Conservation (phyloP, 2,113 vertebrate genomes). For the Perca schrenkii region DNA sequence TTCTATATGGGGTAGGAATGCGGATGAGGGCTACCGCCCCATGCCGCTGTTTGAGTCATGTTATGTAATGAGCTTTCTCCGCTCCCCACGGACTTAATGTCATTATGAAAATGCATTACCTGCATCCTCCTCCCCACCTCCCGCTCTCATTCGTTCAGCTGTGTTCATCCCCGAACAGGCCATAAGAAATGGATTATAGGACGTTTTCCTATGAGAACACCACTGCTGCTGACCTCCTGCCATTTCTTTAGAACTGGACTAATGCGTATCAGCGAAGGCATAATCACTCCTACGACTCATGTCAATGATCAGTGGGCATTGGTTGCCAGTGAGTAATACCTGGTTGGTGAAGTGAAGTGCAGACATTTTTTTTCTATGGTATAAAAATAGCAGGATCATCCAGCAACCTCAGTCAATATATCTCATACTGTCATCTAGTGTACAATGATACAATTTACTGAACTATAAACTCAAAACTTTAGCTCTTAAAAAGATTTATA, state of each 20-base stretch:
- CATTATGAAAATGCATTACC: constrained; percentile 79
- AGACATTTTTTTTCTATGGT: constrained; percentile 7
- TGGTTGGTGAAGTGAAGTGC: constrained; percentile 12
- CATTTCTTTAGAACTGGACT: constrained; percentile 59
- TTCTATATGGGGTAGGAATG: constrained; percentile 54
- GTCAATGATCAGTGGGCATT: constrained; percentile 45
- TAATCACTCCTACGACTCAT: constrained; percentile 51
- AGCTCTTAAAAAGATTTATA: constrained; percentile 3
- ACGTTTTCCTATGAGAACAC: constrained; percentile 61
- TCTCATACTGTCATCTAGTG: constrained; percentile 4
- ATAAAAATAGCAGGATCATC: constrained; percentile 44
- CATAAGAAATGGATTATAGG: constrained; percentile 79
- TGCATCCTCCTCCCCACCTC: constrained; percentile 48
- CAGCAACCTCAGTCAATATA: constrained; percentile 10
- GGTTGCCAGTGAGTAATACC: constrained; percentile 40
- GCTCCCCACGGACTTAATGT: constrained; percentile 70
- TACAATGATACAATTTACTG: constrained; percentile 15
- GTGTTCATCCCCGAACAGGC: constrained; percentile 64
- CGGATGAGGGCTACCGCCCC: constrained; percentile 44
- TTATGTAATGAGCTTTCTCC: constrained; percentile 75
- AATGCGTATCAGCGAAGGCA: constrained; percentile 52
- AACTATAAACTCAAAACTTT: constrained; percentile 2
- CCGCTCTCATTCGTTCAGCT: constrained; percentile 51
- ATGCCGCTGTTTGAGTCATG: constrained; percentile 57
- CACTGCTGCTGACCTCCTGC: constrained; percentile 56